These are phyloP conservation scores for Ailuropoda melanoleuca DNA, from an alignment of 2,113 vertebrate genomes.

Conservation along the genomic window DNA sequence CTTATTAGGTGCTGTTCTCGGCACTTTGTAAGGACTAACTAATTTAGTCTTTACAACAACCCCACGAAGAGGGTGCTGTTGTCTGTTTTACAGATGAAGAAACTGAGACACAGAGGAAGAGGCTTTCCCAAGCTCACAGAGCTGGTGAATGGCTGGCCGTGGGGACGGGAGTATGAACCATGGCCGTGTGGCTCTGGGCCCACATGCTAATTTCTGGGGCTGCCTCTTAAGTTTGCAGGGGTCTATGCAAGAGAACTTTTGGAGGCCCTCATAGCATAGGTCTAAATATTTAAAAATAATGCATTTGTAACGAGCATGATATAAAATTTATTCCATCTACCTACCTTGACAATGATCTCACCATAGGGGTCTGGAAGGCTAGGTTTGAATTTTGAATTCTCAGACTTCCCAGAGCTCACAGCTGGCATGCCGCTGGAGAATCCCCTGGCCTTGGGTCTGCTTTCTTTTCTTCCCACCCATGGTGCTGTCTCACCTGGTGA, in stretches of 20 bases:
- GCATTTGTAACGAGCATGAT: neutral
- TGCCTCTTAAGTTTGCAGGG: neutral
- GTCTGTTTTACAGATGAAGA: neutral
- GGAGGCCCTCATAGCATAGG: neutral
- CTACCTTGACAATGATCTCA: neutral
- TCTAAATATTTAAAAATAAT: neutral
- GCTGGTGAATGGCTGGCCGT: neutral
- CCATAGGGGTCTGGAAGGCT: neutral
- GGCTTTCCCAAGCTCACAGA: neutral
- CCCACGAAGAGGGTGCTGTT: neutral
- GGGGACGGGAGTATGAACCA: too few species aligned
- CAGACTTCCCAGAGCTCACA: neutral
- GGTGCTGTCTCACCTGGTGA: neutral
- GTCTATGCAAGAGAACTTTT: neutral
- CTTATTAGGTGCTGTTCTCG: neutral
- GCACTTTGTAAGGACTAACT: neutral
- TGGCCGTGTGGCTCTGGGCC: neutral
- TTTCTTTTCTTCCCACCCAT: neutral
- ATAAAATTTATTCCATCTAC: neutral
- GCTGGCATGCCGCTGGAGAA: neutral
- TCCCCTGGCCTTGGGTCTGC: too few species aligned
- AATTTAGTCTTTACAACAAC: neutral
- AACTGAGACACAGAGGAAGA: neutral
- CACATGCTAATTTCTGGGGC: accelerated
- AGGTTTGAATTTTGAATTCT: neutral